These are phyloP conservation scores for Podabrus alpinus DNA, from an alignment of 2,888 invertebrate species.

Conservation along the genomic window DNA sequence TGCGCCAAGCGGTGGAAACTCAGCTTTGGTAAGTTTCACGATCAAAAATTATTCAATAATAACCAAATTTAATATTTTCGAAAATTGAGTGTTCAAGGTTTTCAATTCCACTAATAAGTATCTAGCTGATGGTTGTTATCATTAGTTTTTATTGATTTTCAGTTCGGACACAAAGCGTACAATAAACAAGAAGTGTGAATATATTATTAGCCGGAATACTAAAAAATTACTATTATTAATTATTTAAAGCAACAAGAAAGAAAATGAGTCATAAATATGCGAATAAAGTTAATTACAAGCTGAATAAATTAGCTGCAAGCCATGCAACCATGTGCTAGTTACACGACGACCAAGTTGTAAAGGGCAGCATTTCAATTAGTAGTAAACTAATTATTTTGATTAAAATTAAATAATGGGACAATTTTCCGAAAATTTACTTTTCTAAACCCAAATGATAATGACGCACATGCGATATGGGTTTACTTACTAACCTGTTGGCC, in stretches of 20 bases:
- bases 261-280: not conserved
- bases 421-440: not conserved
- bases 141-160: not conserved
- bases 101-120: not conserved
- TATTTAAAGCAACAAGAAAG: not conserved
- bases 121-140: not conserved
- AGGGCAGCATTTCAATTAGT: not conserved
- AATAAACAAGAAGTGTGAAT: not conserved
- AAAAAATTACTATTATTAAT: not conserved
- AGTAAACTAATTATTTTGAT: not conserved
- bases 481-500: slow-evolving; percentile 20
- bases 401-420: not conserved
- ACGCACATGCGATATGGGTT: slow-evolving; percentile 3
- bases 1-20: slow-evolving; percentile 13
- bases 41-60: not conserved
- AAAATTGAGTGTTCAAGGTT: not conserved
- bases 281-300: not conserved
- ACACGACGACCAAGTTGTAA: not conserved
- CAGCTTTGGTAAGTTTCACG: slow-evolving; percentile 27
- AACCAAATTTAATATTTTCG: not conserved
- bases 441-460: not conserved
- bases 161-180: not conserved
- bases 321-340: not conserved
- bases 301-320: not conserved
- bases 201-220: not conserved